Evolutionary conservation across 2,113 vertebrate species (phyloP), one percentile per base, ranked within the genome.

Genomic region (Athene cunicularia): DNA sequence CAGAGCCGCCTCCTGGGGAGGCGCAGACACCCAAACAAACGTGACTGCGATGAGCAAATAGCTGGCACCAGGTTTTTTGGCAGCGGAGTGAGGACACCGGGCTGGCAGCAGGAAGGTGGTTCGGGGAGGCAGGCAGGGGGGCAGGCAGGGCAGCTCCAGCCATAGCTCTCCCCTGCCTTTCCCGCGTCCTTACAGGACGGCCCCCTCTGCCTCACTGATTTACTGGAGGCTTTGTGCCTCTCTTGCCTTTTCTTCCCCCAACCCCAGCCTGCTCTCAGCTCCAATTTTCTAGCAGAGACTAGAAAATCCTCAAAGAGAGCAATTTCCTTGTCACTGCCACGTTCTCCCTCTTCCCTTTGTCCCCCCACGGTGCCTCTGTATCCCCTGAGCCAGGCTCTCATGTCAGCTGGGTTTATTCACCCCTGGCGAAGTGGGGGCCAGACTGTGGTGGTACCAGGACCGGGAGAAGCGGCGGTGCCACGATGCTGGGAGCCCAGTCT

Each of bases 11-110:
- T 95, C 92, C 77, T 23, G 81, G 93, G 86, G 91, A 95, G 80
- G 94, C 35, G 82, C 86, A 97, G 97, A 97, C 97, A 98, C 94
- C 95, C 97, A 97, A 97, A 98, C 97, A 98, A 95, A 98, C 98
- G 97, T 98, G 98, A 98, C 97, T 74, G 97, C 85, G 95, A 95
- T 97, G 94, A 97, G 94, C 93, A 97, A 98, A 95, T 88, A 96
- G 28, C 62, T 80, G n/a, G 81, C 53, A 89, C 75, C 63, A 47
- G 74, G 68, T 17, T n/a, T n/a, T 30, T 37, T 9, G 8, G 32
- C 27, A n/a, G 80, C 24, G 5, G 74, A 39, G 91, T 2, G 23
- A 21, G 80, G 71, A 21, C 73, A 81, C 86, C 70, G 66, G 95
- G 47, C 71, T 19, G 20, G 26, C 18, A 32, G 70, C 60, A 8